Conservation (phyloP, 2,888 invertebrate genomes). For the Frankliniella fusca region DNA sequence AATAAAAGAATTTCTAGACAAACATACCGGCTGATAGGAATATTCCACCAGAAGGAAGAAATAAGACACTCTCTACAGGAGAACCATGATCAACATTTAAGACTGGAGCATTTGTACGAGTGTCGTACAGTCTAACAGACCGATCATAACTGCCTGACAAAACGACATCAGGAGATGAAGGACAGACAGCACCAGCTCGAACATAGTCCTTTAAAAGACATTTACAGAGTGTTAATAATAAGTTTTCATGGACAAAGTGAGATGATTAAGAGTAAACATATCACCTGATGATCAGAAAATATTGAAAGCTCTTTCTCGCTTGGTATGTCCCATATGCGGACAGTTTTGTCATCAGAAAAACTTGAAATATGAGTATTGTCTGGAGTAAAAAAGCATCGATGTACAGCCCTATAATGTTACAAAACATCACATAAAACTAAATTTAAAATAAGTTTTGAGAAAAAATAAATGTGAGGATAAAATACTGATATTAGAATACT, state of each 20-base stretch:
- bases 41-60: constrained; percentile 83
- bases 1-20: no score
- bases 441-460: constrained; percentile 29
- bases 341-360: constrained; percentile 86
- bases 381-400: constrained; percentile 75
- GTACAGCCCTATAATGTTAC: constrained; percentile 54
- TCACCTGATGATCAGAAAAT: constrained; percentile 59
- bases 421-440: constrained; percentile 32
- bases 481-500: constrained; percentile 36
- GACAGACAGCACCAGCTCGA: constrained; percentile 75
- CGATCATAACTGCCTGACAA: constrained; percentile 88
- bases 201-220: constrained; percentile 65
- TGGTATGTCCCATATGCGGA: constrained; percentile 86
- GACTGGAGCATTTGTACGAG: constrained; percentile 63
- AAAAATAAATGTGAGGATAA: not conserved
- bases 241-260: not conserved
- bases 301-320: constrained; percentile 67
- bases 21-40: constrained; percentile 75
- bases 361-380: constrained; percentile 76
- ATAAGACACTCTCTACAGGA: constrained; percentile 83
- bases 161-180: constrained; percentile 68
- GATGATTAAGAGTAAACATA: constrained; percentile 6
- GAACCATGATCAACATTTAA: constrained; percentile 78
- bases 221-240: not conserved
- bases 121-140: constrained; percentile 81